Evolutionary conservation across 2,113 vertebrate genomes (phyloP), one percentile per base, ranked within the genome.

Genomic region (Melanotaenia duboulayi): DNA sequence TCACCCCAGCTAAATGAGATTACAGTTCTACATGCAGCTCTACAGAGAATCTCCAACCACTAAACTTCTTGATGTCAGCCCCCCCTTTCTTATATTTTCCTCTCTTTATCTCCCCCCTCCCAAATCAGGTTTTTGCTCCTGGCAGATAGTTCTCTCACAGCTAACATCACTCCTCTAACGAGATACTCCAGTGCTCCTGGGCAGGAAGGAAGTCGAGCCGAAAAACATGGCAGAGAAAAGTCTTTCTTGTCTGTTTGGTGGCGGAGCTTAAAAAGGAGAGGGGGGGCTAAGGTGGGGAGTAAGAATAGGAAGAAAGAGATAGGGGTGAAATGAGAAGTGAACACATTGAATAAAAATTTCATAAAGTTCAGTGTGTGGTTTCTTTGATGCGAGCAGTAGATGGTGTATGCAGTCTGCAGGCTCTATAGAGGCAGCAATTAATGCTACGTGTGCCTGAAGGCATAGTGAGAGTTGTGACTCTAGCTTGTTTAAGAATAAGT

Each of bases 331-430:
- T 85, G 85, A 84, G 76, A 91, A 88, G 87, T 87, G 91, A 94
- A 93, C 88, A 93, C 82, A 93, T 69, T 84, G 87, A 93, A 95
- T 94, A 92, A 94, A 94, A 95, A 88, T 94, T 94, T 94, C 88
- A 95, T 95, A 92, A 94, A 93, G 92, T 94, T 93, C 71, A 86
- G 78, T 55, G 78, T 55, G 80, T 90, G 78, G 75, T 81, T 91
- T 91, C 94, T 95, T 95, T 95, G 93, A 95, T 94, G 93, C 90
- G 62, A 87, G 92, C 85, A 74, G 80, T 85, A 76, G 88, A 87
- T 86, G 71, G 69, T 82, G 78, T 84, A 83, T 78, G 78, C 74
- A 88, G 89, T 91, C 93, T 93, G 76, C 90, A 79, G 91, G 93
- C 91, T 89, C 86, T 87, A 84, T 80, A 69, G 87, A 93, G 89